These are phyloP conservation scores for Microchrysa polita DNA, from an alignment of 2,888 invertebrate species.

Conservation along the genomic window DNA sequence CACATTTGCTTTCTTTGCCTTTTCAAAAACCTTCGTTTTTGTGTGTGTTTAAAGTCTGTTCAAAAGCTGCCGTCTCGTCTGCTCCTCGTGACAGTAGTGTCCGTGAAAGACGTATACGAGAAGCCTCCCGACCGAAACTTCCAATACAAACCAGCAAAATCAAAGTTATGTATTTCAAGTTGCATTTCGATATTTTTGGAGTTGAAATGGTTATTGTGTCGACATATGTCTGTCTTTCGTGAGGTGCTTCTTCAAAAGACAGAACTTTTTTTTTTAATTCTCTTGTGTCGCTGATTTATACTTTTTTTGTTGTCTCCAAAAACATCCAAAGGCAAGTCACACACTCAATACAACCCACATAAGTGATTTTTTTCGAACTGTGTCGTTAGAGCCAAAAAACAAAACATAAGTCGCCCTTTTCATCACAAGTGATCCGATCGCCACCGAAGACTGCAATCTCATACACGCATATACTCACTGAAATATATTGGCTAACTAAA, in stretches of 20 bases:
- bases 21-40: conserved; percentile 34
- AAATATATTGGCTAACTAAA: conserved; percentile 4
- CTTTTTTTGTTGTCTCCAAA: conserved; percentile 1
- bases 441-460: conserved; percentile 27
- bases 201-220: conserved; percentile 8
- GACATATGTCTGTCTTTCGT: conserved; percentile 24
- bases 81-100: neutral
- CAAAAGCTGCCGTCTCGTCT: neutral
- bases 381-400: conserved; percentile 10
- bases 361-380: conserved; percentile 15
- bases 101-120: no score
- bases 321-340: neutral
- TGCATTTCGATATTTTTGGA: conserved; percentile 22
- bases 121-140: neutral
- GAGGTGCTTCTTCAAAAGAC: conserved; percentile 39
- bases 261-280: conserved; percentile 23
- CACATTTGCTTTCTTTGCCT: conserved; percentile 37
- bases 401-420: neutral
- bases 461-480: conserved; percentile 22
- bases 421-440: conserved; percentile 24
- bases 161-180: conserved; percentile 1
- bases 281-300: neutral
- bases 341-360: conserved; percentile 28
- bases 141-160: neutral
- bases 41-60: conserved; percentile 8